A percentile compares a stretch with the other conserved stretches of the same genome.
phyloP scores from a whole-genome alignment of 2,888 invertebrate genomes.

The Agelastica alni region DNA sequence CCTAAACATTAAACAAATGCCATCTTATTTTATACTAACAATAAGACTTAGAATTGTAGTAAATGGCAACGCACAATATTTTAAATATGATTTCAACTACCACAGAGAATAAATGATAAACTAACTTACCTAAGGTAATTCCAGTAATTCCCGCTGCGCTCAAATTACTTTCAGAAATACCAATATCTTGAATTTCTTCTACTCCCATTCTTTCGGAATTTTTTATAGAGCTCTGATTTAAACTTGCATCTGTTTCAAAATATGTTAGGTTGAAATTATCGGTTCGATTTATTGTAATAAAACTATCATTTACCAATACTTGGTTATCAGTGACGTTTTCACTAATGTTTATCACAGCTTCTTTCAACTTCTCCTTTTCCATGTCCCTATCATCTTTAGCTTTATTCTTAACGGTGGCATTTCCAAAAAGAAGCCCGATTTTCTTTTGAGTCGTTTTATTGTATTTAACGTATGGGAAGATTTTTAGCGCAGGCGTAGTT shows the following conservation, averaged over 20 bases:
- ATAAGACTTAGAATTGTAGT: too few species aligned
- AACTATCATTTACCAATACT: slow-evolving; percentile 37
- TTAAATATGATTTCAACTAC: too few species aligned
- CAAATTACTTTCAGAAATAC: slow-evolving; percentile 41
- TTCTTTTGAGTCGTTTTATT: slow-evolving; percentile 39
- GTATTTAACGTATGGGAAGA: slow-evolving; percentile 28
- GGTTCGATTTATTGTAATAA: slow-evolving; percentile 43
- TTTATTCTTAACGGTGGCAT: slow-evolving; percentile 29
- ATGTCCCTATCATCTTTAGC: slow-evolving; percentile 28
- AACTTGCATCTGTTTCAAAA: slow-evolving; percentile 41
- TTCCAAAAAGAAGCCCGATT: slow-evolving; percentile 32
- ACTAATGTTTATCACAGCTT: slow-evolving; percentile 54
- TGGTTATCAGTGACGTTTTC: slow-evolving; percentile 45
- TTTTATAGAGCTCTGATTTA: slow-evolving; percentile 42
- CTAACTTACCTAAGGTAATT: slow-evolving; percentile 64
- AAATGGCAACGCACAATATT: too few species aligned
- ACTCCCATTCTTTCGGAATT: slow-evolving; percentile 40
- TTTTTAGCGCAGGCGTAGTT: slow-evolving; percentile 27
- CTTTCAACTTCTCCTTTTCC: slow-evolving; percentile 38
- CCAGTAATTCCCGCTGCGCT: slow-evolving; percentile 64
- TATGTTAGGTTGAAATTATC: slow-evolving; percentile 48
- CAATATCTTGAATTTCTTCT: slow-evolving; percentile 33
- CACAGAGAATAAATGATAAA: too few species aligned
- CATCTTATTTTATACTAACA: too few species aligned
- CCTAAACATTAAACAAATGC: too few species aligned